These are phyloP conservation scores for Xiphophorus couchianus DNA, from an alignment of 2,113 vertebrate species.

Conservation along the genomic window DNA sequence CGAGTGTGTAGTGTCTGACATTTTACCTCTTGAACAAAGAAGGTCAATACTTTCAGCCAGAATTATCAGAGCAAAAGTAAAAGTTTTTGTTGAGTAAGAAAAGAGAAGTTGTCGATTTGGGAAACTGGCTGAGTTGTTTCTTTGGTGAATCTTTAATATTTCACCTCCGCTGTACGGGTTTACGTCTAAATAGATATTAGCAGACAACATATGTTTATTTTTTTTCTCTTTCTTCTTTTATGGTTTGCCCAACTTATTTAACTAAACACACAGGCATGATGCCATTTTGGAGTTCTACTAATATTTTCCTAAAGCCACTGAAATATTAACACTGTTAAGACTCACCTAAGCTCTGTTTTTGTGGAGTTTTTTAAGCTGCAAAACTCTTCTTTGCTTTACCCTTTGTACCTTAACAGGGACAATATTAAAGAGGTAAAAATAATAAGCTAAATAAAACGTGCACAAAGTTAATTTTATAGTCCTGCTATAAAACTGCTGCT, in stretches of 20 bases:
- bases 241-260: not conserved
- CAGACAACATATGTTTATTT: not conserved
- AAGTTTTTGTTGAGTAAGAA: not conserved
- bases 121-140: not conserved
- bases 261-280: no score
- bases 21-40: not conserved
- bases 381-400: no score
- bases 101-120: not conserved
- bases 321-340: no score
- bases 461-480: no score
- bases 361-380: no score
- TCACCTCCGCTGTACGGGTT: not conserved
- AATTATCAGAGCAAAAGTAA: not conserved
- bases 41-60: not conserved
- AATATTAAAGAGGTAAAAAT: no score
- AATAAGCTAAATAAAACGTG: no score
- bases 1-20: not conserved
- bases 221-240: not conserved
- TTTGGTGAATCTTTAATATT: not conserved
- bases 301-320: no score
- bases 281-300: no score
- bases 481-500: no score
- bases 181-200: not conserved
- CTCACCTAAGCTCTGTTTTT: no score
- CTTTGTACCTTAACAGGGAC: no score